These are phyloP conservation scores for Cetoscarus ocellatus DNA, from an alignment of 2,797 vertebrate genomes.

Conservation along the genomic window DNA sequence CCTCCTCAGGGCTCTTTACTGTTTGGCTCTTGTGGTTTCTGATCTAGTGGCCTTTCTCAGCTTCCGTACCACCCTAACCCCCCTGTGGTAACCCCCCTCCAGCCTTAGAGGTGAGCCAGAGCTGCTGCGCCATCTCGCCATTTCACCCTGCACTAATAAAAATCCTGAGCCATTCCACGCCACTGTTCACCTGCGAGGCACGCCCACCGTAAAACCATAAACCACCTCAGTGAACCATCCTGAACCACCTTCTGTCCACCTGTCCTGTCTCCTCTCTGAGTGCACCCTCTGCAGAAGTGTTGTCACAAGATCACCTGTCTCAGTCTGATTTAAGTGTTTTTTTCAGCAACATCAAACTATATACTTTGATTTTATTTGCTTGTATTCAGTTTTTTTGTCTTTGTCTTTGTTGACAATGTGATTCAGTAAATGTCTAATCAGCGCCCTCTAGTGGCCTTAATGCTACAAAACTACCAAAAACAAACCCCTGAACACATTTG, in stretches of 20 bases:
- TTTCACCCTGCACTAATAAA: constrained; percentile 40
- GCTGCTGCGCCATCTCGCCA: constrained; percentile 55
- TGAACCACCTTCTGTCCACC: constrained; percentile 19
- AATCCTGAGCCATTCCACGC: constrained; percentile 71
- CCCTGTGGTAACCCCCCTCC: constrained; percentile 94
- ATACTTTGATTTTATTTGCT: neutral
- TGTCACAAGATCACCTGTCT: too few species aligned
- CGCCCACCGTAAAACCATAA: constrained; percentile 45
- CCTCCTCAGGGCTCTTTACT: constrained; percentile 94
- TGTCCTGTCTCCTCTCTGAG: constrained; percentile 20
- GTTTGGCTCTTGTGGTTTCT: constrained; percentile 99
- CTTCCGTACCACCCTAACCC: constrained; percentile 92
- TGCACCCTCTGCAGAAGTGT: constrained; percentile 5
- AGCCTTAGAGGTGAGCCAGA: constrained; percentile 98
- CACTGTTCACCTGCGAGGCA: constrained; percentile 35
- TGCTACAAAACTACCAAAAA: neutral
- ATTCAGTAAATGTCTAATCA: constrained; percentile 2
- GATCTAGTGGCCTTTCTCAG: constrained; percentile 99
- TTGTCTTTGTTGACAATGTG: neutral
- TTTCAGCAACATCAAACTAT: too few species aligned
- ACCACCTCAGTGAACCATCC: constrained; percentile 39
- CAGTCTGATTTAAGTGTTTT: too few species aligned
- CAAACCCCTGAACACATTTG: neutral
- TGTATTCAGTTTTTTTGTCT: neutral
- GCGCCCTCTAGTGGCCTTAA: constrained; percentile 44